These are phyloP conservation scores for Autographa gamma DNA, from an alignment of 2,888 invertebrate species.

Conservation along the genomic window DNA sequence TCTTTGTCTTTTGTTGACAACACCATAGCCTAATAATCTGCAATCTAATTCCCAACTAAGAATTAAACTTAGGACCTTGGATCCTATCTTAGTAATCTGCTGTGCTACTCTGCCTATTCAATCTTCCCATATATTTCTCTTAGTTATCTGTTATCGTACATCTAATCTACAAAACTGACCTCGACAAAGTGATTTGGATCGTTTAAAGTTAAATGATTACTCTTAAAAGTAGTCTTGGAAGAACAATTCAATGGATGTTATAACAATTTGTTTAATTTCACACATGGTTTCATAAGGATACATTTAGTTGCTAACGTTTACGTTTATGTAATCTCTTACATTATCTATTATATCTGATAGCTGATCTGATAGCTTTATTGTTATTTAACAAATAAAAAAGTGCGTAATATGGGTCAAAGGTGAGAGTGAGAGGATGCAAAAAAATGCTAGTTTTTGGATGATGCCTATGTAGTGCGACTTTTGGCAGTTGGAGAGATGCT, in stretches of 20 bases:
- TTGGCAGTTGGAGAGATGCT: too few relatives aligned
- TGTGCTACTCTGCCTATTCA: too few relatives aligned
- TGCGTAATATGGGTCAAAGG: too few relatives aligned
- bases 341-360: background rate
- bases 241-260: conserved; percentile 22
- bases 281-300: background rate
- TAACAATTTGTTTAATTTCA: conserved; percentile 21
- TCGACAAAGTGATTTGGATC: conserved; percentile 22
- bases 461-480: too few relatives aligned
- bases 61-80: too few relatives aligned
- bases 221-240: conserved; percentile 21
- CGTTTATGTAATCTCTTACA: background rate
- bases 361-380: background rate
- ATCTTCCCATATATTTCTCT: background rate
- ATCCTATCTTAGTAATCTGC: too few relatives aligned
- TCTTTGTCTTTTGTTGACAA: too few relatives aligned
- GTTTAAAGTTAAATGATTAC: conserved; percentile 11
- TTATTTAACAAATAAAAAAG: background rate
- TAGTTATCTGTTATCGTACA: conserved; percentile 24
- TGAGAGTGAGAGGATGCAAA: background rate
- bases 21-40: too few relatives aligned
- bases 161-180: conserved; percentile 29
- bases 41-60: too few relatives aligned
- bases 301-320: background rate
- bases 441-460: background rate